Evolutionary conservation across 2,888 invertebrate genomes (phyloP).

Genomic region (Imbricaverruca yamaguchii): DNA sequence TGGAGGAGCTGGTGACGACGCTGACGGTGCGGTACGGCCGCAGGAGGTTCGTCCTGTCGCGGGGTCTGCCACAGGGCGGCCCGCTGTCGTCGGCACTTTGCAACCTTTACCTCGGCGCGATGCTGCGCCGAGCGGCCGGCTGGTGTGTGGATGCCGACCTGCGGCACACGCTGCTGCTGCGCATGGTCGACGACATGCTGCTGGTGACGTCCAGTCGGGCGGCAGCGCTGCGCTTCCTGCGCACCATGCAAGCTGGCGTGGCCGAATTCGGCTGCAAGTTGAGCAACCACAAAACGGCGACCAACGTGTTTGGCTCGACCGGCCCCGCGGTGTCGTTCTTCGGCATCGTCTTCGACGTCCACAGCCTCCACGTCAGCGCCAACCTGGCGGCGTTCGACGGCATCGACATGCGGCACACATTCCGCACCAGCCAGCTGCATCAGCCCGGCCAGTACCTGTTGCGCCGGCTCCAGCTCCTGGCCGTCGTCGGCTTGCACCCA

Average conservation of each 20-base stretch:
- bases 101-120: slow-evolving; percentile 19
- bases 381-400: neutral
- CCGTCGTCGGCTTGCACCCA: neutral
- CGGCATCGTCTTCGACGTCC: slow-evolving; percentile 16
- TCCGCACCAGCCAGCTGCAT: neutral
- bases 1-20: neutral
- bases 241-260: slow-evolving; percentile 10
- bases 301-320: neutral
- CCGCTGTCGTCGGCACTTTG: slow-evolving; percentile 22
- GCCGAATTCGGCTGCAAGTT: neutral
- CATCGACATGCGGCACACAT: slow-evolving; percentile 18
- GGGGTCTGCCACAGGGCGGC: slow-evolving; percentile 24
- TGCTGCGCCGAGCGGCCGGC: slow-evolving; percentile 15
- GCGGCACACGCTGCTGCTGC: slow-evolving; percentile 13
- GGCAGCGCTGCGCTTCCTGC: slow-evolving; percentile 19
- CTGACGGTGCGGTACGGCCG: neutral
- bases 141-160: neutral
- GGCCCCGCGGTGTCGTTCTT: slow-evolving; percentile 21
- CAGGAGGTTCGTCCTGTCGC: neutral
- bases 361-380: neutral
- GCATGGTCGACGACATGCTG: slow-evolving; percentile 22
- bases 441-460: slow-evolving; percentile 3
- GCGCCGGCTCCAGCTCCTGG: neutral
- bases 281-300: slow-evolving; percentile 3
- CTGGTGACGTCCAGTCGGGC: neutral